Conservation (phyloP, 1,140 invertebrate species). For the Tetramorium parvispinum region DNA sequence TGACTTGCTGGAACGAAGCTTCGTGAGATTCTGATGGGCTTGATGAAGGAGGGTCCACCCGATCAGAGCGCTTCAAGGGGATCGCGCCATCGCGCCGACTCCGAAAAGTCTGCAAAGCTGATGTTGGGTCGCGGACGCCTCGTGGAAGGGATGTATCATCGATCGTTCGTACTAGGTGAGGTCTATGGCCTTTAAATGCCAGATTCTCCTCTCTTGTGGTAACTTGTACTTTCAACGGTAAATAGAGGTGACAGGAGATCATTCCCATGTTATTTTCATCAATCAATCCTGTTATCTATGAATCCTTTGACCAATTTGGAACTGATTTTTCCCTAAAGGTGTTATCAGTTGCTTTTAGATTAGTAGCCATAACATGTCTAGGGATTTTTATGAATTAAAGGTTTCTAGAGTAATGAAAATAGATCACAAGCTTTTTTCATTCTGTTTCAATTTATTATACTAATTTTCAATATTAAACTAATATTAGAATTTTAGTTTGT, state of each 20-base stretch:
- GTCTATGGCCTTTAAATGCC: constrained; percentile 67
- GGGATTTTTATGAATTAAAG: constrained; percentile 11
- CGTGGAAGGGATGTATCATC: constrained; percentile 70
- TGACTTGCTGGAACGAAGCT: constrained; percentile 46
- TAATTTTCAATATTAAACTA: not conserved
- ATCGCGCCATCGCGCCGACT: constrained; percentile 77
- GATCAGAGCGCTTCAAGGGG: constrained; percentile 76
- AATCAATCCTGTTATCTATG: not conserved
- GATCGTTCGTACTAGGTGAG: constrained; percentile 68
- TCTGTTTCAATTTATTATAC: too few species aligned
- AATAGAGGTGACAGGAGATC: constrained; percentile 31
- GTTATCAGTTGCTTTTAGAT: not conserved
- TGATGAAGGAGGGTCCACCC: constrained; percentile 62
- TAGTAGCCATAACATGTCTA: not conserved
- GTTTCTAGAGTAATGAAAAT: not conserved
- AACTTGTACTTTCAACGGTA: constrained; percentile 36
- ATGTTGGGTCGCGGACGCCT: constrained; percentile 27
- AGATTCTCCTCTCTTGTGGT: not conserved
- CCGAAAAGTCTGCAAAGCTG: constrained; percentile 74
- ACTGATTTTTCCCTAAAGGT: not conserved
- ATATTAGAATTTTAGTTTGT: not conserved
- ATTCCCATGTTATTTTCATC: constrained; percentile 5
- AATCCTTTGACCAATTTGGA: constrained; percentile 28
- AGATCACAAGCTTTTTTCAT: not conserved
- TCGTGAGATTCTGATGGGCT: constrained; percentile 72